Percentiles rank a stretch among this genome's conserved stretches.
phyloP scores from a whole-genome alignment of 2,113 vertebrate genomes.

The Dipodomys merriami region DNA sequence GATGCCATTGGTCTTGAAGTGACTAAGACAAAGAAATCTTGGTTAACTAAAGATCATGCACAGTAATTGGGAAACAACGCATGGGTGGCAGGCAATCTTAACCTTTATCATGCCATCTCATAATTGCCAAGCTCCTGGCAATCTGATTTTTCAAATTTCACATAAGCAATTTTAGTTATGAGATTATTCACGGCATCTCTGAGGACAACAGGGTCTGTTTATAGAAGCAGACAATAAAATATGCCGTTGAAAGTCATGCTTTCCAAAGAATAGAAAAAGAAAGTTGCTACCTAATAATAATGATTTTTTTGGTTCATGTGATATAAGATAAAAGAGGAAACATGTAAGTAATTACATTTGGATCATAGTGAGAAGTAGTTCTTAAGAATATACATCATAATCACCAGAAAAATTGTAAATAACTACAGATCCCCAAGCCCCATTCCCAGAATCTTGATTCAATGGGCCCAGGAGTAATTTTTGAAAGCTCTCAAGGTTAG shows the following conservation, averaged over 20 bases:
- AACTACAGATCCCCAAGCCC: not conserved
- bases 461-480: not conserved
- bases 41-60: slow-evolving; percentile 51
- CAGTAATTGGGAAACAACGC: slow-evolving; percentile 53
- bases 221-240: not conserved
- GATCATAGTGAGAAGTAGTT: not conserved
- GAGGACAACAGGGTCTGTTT: not conserved
- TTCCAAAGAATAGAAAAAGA: not conserved
- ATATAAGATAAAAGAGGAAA: slow-evolving; percentile 41
- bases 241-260: slow-evolving; percentile 19
- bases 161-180: not conserved
- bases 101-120: slow-evolving; percentile 58
- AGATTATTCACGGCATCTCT: not conserved
- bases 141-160: slow-evolving; percentile 50
- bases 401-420: slow-evolving; percentile 9
- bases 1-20: slow-evolving; percentile 65
- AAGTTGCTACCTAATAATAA: not conserved
- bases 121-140: slow-evolving; percentile 52
- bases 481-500: slow-evolving; percentile 12
- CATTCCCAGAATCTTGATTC: slow-evolving; percentile 21
- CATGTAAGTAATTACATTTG: slow-evolving; percentile 13
- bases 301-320: slow-evolving; percentile 9
- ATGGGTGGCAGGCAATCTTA: not conserved
- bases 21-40: slow-evolving; percentile 60
- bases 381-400: not conserved